Conservation (phyloP, 1,140 invertebrate genomes). For the Atta cephalotes region DNA sequence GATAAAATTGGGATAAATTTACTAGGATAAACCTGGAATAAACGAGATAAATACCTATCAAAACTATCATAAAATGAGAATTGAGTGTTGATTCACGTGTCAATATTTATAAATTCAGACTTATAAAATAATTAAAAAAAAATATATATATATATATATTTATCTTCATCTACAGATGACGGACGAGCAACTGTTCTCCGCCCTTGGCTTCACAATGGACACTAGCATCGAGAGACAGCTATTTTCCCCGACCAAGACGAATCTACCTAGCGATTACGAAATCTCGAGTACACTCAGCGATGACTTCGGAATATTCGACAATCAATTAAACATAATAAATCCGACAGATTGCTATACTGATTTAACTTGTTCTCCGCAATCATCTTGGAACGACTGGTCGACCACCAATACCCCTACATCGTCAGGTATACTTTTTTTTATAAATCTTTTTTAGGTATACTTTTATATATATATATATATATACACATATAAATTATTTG, state of each 20-base stretch:
- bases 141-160: background rate
- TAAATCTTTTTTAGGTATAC: too few species aligned
- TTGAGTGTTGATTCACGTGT: background rate
- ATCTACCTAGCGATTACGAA: constrained; percentile 78
- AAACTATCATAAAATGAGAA: background rate
- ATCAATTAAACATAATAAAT: constrained; percentile 54
- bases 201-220: constrained; percentile 80
- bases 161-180: constrained; percentile 78
- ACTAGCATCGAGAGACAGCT: constrained; percentile 69
- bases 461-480: too few species aligned
- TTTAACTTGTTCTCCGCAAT: constrained; percentile 79
- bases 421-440: constrained; percentile 63
- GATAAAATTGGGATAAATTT: too few species aligned
- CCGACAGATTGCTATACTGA: constrained; percentile 81
- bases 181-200: constrained; percentile 84
- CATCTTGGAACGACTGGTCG: constrained; percentile 82
- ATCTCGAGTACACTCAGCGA: constrained; percentile 75
- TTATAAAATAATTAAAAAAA: background rate
- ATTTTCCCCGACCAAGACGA: constrained; percentile 68
- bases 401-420: constrained; percentile 68
- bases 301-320: constrained; percentile 77
- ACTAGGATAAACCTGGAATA: too few species aligned
- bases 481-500: too few species aligned
- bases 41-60: background rate
- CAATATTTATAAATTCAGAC: background rate